Evolutionary conservation across 2,797 vertebrate genomes (phyloP), one percentile per base, ranked within the genome.

Genomic region (Eulemur rubriventer): DNA sequence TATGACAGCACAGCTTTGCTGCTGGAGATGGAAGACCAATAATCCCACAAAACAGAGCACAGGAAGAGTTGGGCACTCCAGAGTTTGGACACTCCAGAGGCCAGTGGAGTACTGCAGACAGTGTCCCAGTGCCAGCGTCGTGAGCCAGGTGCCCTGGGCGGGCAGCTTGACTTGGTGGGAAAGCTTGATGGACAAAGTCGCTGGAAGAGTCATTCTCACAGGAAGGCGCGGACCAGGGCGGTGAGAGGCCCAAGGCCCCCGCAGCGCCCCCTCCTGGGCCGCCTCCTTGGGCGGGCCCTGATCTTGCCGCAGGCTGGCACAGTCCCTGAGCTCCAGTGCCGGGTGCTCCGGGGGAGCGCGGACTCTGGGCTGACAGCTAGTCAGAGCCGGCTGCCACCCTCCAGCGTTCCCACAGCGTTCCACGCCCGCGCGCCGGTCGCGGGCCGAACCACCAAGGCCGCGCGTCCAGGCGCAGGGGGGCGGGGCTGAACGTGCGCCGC

Each of bases 261-360:
- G 8, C 55, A 57, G 55, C 52, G 52, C 20, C 52, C 52, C 22
- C 52, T 55, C 52, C 52, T 9, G 52, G 59, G 76, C 46, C 87
- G 59, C 65, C 76, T 67, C 30, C 50, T 28, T 20, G 18, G 48
- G 83, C 35, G 12, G 65, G 59, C 78, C 61, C 97, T 96, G 97
- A 97, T 97, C 96, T 96, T 96, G 96, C 85, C 17, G 73, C 28
- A 6, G 61, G 1, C 20, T 5, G 97, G 84, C 59, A 81, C 95
- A 96, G 72, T 93, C 93, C 81, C 78, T 41, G 92, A 95, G 89
- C 97, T 13, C 4, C 97, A 98, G 86, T 94, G 97, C 79, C 91
- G n/a, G 94, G 96, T 59, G 83, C 82, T 97, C 59, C 79, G 59
- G 63, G 93, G 63, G 96, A 93, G 95, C 95, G 97, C 95, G 97